phyloP scores from a whole-genome alignment of 2,797 vertebrate species.

The Labroides dimidiatus region DNA sequence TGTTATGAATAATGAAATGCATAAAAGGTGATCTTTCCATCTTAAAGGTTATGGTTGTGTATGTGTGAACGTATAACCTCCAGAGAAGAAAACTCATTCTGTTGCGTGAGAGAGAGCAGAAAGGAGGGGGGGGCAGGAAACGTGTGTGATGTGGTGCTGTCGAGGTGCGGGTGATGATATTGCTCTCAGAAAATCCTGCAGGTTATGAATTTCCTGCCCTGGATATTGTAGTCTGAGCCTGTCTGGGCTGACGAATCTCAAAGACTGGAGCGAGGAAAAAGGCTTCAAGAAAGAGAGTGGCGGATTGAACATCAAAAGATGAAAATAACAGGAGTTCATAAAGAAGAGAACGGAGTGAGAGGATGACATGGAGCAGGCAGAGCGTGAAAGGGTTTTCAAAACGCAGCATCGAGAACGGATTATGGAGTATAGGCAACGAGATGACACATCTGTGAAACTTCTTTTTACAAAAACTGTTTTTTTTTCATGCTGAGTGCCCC shows the following conservation, averaged over 20 bases:
- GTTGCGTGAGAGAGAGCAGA: constrained; percentile 37
- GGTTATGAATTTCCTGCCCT: constrained; percentile 72
- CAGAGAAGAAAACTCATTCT: constrained; percentile 43
- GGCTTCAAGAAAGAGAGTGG: constrained; percentile 17
- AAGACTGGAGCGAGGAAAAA: constrained; percentile 30
- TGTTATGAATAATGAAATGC: constrained; percentile 18
- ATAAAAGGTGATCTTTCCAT: constrained; percentile 6
- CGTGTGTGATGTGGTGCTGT: constrained; percentile 15
- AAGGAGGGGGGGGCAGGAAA: constrained; percentile 15
- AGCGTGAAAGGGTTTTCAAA: constrained; percentile 35
- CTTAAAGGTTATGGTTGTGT: constrained; percentile 27
- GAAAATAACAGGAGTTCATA: constrained; percentile 48
- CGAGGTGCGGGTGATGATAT: constrained; percentile 56
- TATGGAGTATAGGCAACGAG: constrained; percentile 6
- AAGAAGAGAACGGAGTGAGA: constrained; percentile 31
- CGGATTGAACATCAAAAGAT: constrained; percentile 43
- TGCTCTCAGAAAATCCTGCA: constrained; percentile 53
- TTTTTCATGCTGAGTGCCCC: constrained; percentile 1
- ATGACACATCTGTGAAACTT: not conserved
- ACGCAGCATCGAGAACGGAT: constrained; percentile 19
- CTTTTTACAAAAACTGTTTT: constrained; percentile 16
- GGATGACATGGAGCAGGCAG: constrained; percentile 26
- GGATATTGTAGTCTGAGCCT: constrained; percentile 65
- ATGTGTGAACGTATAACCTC: constrained; percentile 19
- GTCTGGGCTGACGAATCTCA: constrained; percentile 35